phyloP scores from a whole-genome alignment of 2,888 invertebrate species.

The Yponomeuta cagnagella region DNA sequence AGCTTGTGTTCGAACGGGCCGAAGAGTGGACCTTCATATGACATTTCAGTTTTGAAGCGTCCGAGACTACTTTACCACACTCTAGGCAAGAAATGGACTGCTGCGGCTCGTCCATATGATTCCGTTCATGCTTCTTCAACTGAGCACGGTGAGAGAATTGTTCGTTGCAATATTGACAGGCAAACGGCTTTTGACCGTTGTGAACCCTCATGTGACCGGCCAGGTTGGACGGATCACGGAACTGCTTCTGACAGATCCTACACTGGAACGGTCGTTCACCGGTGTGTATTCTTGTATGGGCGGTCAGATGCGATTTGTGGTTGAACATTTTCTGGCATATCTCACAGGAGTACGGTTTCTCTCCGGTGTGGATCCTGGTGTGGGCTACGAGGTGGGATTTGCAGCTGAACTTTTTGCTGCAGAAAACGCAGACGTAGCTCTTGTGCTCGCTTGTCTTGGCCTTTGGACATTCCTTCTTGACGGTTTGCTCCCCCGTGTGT shows the following conservation, averaged over 20 bases:
- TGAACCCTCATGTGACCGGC: constrained; percentile 16
- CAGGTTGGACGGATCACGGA: constrained; percentile 14
- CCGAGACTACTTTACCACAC: constrained; percentile 6
- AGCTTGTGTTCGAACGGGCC: neutral
- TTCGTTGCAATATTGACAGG: constrained; percentile 6
- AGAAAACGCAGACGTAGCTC: constrained; percentile 23
- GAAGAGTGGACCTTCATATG: constrained; percentile 9
- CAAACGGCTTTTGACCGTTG: constrained; percentile 14
- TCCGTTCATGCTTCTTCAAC: constrained; percentile 12
- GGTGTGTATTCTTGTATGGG: constrained; percentile 11
- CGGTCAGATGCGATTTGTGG: constrained; percentile 9
- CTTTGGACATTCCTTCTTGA: neutral
- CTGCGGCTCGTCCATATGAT: neutral
- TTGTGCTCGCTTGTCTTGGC: neutral
- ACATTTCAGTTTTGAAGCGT: constrained; percentile 6
- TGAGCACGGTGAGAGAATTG: constrained; percentile 10
- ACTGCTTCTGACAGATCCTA: constrained; percentile 12
- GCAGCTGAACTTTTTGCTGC: constrained; percentile 25
- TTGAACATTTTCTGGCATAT: constrained; percentile 13
- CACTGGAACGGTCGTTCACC: constrained; percentile 13
- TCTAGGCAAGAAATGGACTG: neutral
- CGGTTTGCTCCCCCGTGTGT: constrained; percentile 1
- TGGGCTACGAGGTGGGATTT: constrained; percentile 28
- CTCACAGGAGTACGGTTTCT: constrained; percentile 5
- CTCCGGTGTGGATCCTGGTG: constrained; percentile 23